Conservation (phyloP, 2,888 invertebrate species). For the Catocala fraxini region DNA sequence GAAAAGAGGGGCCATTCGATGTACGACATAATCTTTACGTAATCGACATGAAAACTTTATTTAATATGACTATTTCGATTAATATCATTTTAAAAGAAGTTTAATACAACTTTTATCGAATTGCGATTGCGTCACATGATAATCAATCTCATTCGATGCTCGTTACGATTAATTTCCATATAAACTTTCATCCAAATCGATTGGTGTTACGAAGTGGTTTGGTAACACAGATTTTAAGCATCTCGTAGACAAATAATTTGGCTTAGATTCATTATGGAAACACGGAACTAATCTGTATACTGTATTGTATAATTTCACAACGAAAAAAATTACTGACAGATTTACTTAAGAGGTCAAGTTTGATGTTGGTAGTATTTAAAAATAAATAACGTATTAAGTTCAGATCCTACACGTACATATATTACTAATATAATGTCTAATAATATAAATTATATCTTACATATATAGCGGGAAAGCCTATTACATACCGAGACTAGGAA, state of each 20-base stretch:
- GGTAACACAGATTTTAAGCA: slow-evolving; percentile 26
- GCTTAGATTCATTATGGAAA: slow-evolving; percentile 26
- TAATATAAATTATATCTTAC: too few relatives aligned
- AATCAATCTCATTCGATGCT: slow-evolving; percentile 5
- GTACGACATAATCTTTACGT: too few relatives aligned
- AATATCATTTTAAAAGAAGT: neutral
- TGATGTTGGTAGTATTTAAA: slow-evolving; percentile 7
- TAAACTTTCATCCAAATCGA: slow-evolving; percentile 34
- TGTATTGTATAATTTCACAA: slow-evolving; percentile 24
- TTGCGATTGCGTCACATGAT: neutral
- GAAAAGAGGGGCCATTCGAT: too few relatives aligned
- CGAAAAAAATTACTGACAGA: too few relatives aligned
- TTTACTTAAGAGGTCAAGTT: slow-evolving; percentile 33
- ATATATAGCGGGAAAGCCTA: too few relatives aligned
- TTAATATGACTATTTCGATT: too few relatives aligned
- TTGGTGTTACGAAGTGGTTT: slow-evolving; percentile 37
- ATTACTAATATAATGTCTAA: too few relatives aligned
- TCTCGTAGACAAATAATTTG: slow-evolving; percentile 16
- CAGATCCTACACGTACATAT: too few relatives aligned
- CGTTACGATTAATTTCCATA: slow-evolving; percentile 16
- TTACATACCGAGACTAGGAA: too few relatives aligned
- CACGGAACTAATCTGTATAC: slow-evolving; percentile 16
- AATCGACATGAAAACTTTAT: too few relatives aligned
- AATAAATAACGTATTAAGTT: too few relatives aligned
- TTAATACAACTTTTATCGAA: neutral